phyloP scores from a whole-genome alignment of 2,113 vertebrate species.

The Columbina picui region DNA sequence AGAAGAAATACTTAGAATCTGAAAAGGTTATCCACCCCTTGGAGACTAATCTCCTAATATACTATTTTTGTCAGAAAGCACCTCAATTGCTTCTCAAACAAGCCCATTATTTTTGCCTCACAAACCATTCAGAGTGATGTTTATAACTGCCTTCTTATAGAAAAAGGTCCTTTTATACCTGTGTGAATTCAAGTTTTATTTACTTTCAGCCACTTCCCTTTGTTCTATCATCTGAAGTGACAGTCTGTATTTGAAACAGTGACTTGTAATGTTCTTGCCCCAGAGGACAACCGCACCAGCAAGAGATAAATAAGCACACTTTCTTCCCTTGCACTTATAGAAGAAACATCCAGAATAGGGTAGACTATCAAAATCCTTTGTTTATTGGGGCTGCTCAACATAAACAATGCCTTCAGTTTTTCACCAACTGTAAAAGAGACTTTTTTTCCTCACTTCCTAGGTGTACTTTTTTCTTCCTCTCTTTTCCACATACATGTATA shows the following conservation, averaged over 20 bases:
- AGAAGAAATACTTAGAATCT: slow-evolving; percentile 68
- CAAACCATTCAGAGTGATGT: slow-evolving; percentile 65
- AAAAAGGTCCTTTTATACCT: slow-evolving; percentile 51
- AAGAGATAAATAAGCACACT: background rate
- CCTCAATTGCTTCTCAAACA: slow-evolving; percentile 70
- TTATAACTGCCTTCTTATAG: slow-evolving; percentile 65
- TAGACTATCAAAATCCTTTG: background rate
- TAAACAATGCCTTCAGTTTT: background rate
- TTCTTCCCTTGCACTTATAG: background rate
- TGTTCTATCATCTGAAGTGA: slow-evolving; percentile 36
- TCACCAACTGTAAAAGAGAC: background rate
- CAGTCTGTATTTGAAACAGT: slow-evolving; percentile 30
- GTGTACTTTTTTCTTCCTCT: background rate
- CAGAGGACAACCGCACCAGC: background rate
- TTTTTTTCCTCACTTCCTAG: background rate
- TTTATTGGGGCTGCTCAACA: background rate
- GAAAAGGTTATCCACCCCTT: slow-evolving; percentile 69
- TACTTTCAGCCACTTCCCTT: slow-evolving; percentile 44
- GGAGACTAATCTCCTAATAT: slow-evolving; percentile 75
- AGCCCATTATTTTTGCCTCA: slow-evolving; percentile 64
- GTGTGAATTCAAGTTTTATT: slow-evolving; percentile 62
- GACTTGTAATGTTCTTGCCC: slow-evolving; percentile 1
- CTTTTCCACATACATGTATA: background rate
- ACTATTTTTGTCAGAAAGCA: slow-evolving; percentile 67
- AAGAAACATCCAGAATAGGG: background rate